Base-by-base conservation (phyloP, 2,888 invertebrate species). In the Heliconius ismenius region DNA sequence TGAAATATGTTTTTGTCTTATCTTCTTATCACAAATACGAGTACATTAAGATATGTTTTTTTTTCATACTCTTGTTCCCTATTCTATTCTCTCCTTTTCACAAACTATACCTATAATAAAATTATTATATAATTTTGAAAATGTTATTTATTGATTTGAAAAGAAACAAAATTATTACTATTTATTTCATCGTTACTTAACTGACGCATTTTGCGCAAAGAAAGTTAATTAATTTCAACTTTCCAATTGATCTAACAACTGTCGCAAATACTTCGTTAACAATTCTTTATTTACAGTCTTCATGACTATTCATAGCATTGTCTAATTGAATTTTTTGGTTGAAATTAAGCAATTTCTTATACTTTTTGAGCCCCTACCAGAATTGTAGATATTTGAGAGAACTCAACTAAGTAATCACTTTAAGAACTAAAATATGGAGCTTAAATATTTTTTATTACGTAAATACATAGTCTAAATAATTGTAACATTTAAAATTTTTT, bases 201-300 rank as follows among this genome's bases (percentile, higher is more conserved):
- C n/a, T 24, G 2, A 60, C 60, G 60, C 10, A 24, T 62, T 62
- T 62, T 62, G 13, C 24, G 24, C 13, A 13, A 26, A 13, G 13
- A 62, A 49, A 68, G 18, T 43, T 6, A 68, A 60, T 39, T 18
- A 62, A 62, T 9, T 49, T 11, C 32, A n/a, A 24, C 13, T 63
- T 75, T 36, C 11, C 72, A 62, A 72, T 72, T 72, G 4, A 18
- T 72, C 13, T 73, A n/a, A 39, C 36, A 73, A 24, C 62, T 39
- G 72, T 15, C 6, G 26, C 62, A 62, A 73, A 26, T 26, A 43
- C 70, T 65, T 67, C 74, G 77, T 75, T 77, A 74, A 77, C 76
- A 77, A 64, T 78, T 80, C 78, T 82, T 74, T 79, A 68, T 68
- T 60, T 62, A 68, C 28, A 60, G 28, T 21, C 21, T 21, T 60